Conservation (phyloP, 2,797 vertebrate species). For the Carcharodon carcharias region DNA sequence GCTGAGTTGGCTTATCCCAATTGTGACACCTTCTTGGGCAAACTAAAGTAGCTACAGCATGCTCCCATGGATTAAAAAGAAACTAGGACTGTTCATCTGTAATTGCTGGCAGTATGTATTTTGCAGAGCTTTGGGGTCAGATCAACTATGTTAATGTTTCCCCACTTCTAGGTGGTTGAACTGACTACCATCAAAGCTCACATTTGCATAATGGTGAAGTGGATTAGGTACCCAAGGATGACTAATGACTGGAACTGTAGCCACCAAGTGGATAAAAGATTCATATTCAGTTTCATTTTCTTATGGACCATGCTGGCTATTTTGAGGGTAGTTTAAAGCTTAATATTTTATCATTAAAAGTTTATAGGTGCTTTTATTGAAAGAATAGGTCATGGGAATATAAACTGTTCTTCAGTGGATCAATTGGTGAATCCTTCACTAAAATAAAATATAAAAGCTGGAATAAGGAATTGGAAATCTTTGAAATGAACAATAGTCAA, state of each 20-base stretch:
- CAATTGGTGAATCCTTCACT: neutral
- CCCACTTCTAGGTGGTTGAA: neutral
- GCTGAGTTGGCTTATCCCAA: neutral
- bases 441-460: neutral
- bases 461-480: neutral
- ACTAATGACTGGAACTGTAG: neutral
- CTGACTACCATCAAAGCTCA: neutral
- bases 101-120: neutral
- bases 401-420: neutral
- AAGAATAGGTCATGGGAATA: neutral
- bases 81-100: neutral
- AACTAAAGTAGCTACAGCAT: neutral
- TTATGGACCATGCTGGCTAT: neutral
- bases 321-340: neutral
- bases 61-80: neutral
- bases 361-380: neutral
- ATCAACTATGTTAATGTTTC: neutral
- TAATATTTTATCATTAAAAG: neutral
- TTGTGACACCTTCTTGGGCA: neutral
- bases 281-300: neutral
- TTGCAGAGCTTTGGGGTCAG: neutral
- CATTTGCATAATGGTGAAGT: neutral
- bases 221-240: neutral
- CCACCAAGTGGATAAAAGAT: neutral
- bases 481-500: neutral